Evolutionary conservation across 1,140 invertebrate genomes (phyloP).

Genomic region (Sarcophaga peregrina): DNA sequence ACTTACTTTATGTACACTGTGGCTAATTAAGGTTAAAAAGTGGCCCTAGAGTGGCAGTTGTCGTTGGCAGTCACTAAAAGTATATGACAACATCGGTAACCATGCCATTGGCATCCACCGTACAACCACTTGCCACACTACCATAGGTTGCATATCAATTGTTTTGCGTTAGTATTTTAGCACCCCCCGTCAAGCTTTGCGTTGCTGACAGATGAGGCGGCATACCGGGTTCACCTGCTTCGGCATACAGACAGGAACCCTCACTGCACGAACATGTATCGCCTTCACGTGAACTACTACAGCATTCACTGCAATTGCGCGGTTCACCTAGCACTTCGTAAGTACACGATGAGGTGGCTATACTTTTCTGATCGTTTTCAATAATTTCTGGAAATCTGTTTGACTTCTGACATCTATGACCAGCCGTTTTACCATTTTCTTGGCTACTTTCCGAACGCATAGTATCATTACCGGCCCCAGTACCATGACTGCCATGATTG

Average conservation of each 20-base stretch:
- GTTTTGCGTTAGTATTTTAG: slow-evolving; percentile 52
- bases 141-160: slow-evolving; percentile 39
- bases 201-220: slow-evolving; percentile 29
- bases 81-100: slow-evolving; percentile 47
- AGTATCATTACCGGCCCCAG: slow-evolving; percentile 47
- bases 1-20: slow-evolving; percentile 18
- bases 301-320: slow-evolving; percentile 61
- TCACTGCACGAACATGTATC: slow-evolving; percentile 67
- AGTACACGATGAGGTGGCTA: slow-evolving; percentile 31
- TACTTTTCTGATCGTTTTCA: slow-evolving; percentile 23
- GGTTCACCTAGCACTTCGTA: slow-evolving; percentile 53
- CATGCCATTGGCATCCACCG: slow-evolving; percentile 26
- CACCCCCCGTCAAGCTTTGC: slow-evolving; percentile 42
- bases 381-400: slow-evolving; percentile 45
- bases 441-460: slow-evolving; percentile 58
- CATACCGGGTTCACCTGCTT: slow-evolving; percentile 57
- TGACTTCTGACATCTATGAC: slow-evolving; percentile 41
- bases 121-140: not conserved
- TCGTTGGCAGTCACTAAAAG: slow-evolving; percentile 42
- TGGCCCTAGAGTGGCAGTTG: not conserved
- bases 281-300: slow-evolving; percentile 63
- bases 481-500: not conserved
- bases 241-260: slow-evolving; percentile 64
- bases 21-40: not conserved
- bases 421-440: slow-evolving; percentile 54